Evolutionary conservation across 2,113 vertebrate genomes (phyloP).

Genomic region (Crocuta crocuta): DNA sequence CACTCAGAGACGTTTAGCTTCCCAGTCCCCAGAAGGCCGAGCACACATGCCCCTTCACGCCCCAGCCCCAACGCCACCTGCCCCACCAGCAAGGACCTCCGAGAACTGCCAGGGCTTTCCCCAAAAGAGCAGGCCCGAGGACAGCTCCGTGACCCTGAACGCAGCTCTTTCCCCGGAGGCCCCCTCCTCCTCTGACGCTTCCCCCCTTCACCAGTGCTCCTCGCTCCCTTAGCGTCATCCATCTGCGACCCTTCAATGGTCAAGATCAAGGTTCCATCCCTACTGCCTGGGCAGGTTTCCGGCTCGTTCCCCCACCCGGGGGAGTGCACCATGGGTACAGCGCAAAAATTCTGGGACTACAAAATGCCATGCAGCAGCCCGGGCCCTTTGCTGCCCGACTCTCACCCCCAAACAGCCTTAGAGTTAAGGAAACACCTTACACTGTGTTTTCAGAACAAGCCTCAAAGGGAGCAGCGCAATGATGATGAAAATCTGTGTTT

Average conservation of each 20-base stretch:
- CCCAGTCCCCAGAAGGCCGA: not conserved
- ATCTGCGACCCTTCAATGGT: not conserved
- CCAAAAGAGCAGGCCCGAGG: not conserved
- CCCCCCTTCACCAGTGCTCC: not conserved
- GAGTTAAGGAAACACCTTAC: not conserved
- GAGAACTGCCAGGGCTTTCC: not conserved
- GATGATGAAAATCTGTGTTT: not conserved
- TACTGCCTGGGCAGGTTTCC: not conserved
- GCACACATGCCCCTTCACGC: not conserved
- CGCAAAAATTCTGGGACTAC: not conserved
- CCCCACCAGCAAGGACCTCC: not conserved
- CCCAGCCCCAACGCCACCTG: not conserved
- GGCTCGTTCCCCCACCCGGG: not conserved
- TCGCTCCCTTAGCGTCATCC: not conserved
- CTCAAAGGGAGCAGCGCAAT: not conserved
- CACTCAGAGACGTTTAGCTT: not conserved
- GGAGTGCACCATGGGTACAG: not conserved
- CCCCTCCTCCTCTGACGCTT: not conserved
- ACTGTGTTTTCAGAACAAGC: not conserved
- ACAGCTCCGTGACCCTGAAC: not conserved
- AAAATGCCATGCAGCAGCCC: not conserved
- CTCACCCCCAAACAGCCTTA: not conserved
- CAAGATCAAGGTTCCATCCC: not conserved
- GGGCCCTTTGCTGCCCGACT: not conserved
- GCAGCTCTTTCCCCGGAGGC: not conserved